These are phyloP conservation scores for Meda fulgida DNA, from an alignment of 2,797 vertebrate species.

Conservation along the genomic window DNA sequence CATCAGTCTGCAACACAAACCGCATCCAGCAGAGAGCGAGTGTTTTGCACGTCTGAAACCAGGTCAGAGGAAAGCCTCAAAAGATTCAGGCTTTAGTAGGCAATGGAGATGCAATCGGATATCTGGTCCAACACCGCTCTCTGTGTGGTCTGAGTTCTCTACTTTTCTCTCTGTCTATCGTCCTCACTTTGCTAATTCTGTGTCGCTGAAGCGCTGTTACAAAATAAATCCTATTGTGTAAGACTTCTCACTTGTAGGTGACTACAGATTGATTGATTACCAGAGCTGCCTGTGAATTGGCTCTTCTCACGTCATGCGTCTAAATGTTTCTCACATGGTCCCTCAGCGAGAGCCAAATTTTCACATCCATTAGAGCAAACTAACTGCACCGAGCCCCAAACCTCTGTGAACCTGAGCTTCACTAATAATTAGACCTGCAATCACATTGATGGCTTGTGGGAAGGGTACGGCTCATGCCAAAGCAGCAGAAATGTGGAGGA, in stretches of 20 bases:
- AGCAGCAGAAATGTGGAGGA: conserved; percentile 23
- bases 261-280: conserved; percentile 55
- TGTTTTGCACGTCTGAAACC: conserved; percentile 39
- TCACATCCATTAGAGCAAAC: background rate
- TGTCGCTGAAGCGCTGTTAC: conserved; percentile 18
- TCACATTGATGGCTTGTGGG: conserved; percentile 28
- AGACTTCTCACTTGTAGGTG: conserved; percentile 30
- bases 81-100: conserved; percentile 24
- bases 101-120: background rate
- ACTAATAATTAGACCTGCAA: conserved; percentile 32
- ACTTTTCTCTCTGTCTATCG: background rate
- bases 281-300: conserved; percentile 14
- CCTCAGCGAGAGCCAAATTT: background rate
- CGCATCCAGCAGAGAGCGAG: conserved; percentile 37
- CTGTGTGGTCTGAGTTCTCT: conserved; percentile 52
- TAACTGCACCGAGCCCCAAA: background rate
- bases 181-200: background rate
- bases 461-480: background rate
- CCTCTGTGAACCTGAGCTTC: conserved; percentile 16
- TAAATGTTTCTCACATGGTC: conserved; percentile 35
- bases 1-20: conserved; percentile 43
- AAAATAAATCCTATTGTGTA: conserved; percentile 42
- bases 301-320: conserved; percentile 33
- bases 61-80: conserved; percentile 43
- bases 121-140: background rate